These are phyloP conservation scores for Scaptomyza polygonia DNA, from an alignment of 2,888 invertebrate species.

Conservation along the genomic window DNA sequence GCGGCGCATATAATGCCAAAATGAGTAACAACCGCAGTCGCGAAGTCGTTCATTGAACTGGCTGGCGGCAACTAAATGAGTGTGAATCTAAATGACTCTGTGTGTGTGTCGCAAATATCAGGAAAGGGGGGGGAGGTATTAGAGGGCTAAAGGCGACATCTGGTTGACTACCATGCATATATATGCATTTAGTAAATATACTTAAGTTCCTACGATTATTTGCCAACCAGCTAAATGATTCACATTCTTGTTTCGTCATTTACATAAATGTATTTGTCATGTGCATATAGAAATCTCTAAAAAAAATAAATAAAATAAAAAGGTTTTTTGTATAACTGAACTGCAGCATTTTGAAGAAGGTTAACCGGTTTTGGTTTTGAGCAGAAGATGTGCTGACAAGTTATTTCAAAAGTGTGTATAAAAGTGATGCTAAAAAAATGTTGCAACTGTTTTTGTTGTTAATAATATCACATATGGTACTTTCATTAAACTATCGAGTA, in stretches of 20 bases:
- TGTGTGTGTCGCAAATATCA: conserved; percentile 4
- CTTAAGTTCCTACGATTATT: conserved; percentile 12
- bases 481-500: background rate
- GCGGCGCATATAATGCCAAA: conserved; percentile 60
- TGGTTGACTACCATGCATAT: conserved; percentile 15
- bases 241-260: conserved; percentile 10
- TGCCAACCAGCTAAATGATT: conserved; percentile 22
- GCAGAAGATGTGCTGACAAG: background rate
- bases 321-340: background rate
- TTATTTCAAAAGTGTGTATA: no score
- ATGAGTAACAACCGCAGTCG: conserved; percentile 62
- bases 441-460: background rate
- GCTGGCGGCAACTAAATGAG: conserved; percentile 40
- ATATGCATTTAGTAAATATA: conserved; percentile 1
- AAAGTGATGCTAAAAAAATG: background rate
- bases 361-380: conserved; percentile 10
- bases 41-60: conserved; percentile 63
- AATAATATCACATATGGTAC: no score
- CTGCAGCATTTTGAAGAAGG: conserved; percentile 4
- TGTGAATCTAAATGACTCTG: conserved; percentile 15
- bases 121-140: no score
- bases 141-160: conserved; percentile 23
- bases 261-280: conserved; percentile 10
- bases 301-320: conserved; percentile 8
- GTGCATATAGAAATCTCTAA: conserved; percentile 9